Evolutionary conservation across 2,888 invertebrate genomes (phyloP).

Genomic region (Lysandra bellargus): DNA sequence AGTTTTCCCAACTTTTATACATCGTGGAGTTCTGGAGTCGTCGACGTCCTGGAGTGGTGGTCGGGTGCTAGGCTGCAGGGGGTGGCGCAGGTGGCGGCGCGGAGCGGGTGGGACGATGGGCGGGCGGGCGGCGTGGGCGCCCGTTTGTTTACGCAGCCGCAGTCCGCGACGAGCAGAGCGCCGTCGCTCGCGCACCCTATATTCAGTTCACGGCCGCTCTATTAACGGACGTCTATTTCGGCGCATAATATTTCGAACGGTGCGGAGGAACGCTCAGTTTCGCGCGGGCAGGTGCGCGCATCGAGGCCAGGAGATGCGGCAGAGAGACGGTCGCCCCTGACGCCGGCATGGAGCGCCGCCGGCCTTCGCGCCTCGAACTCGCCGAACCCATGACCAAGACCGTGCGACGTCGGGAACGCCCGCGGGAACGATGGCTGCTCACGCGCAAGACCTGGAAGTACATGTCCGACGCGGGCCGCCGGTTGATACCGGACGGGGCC

Average conservation of each 20-base stretch:
- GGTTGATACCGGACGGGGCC: constrained; percentile 90
- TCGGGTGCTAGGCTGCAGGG: constrained; percentile 49
- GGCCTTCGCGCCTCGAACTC: constrained; percentile 70
- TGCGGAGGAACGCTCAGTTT: constrained; percentile 70
- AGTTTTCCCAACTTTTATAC: not conserved
- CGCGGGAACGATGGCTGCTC: constrained; percentile 91
- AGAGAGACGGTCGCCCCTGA: constrained; percentile 51
- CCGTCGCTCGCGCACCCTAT: constrained; percentile 63
- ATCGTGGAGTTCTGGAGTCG: not conserved
- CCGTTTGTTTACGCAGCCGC: constrained; percentile 51
- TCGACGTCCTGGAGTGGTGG: not conserved
- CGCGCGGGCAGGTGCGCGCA: constrained; percentile 70
- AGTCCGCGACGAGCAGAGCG: constrained; percentile 52
- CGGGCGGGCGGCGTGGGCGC: constrained; percentile 55
- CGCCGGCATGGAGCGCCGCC: constrained; percentile 53
- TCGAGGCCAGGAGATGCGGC: constrained; percentile 54
- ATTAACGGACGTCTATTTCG: constrained; percentile 76
- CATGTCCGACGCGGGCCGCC: constrained; percentile 94
- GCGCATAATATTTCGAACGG: constrained; percentile 70
- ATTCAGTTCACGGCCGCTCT: constrained; percentile 79
- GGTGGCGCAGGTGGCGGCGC: constrained; percentile 58
- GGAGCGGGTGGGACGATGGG: constrained; percentile 43
- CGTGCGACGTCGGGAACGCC: constrained; percentile 76
- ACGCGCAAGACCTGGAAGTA: constrained; percentile 95
- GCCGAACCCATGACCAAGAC: constrained; percentile 67